Evolutionary conservation across 2,113 vertebrate genomes (phyloP).

Genomic region (Melozone crissalis): DNA sequence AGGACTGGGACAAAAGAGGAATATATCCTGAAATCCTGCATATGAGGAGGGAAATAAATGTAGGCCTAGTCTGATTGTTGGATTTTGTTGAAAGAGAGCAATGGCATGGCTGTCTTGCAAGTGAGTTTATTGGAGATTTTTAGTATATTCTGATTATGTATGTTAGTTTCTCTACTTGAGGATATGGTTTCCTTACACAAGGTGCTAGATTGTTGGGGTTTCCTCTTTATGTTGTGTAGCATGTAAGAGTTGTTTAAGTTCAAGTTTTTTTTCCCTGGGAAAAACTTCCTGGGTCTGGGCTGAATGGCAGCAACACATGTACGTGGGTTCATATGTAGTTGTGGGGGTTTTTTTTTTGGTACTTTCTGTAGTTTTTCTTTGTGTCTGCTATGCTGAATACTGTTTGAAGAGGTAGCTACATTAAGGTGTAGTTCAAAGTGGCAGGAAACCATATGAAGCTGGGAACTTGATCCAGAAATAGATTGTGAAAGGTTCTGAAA

Average conservation of each 20-base stretch:
- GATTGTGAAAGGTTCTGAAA: conserved; percentile 42
- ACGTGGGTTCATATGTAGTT: not conserved
- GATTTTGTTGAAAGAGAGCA: not conserved
- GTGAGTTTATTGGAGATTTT: not conserved
- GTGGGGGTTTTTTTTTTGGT: not conserved
- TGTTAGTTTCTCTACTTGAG: not conserved
- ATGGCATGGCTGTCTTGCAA: not conserved
- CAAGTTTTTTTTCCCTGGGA: not conserved
- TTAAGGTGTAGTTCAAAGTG: conserved; percentile 30
- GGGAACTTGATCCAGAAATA: conserved; percentile 43
- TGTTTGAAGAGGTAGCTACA: not conserved
- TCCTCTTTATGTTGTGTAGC: not conserved
- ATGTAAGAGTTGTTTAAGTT: not conserved
- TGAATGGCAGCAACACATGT: not conserved
- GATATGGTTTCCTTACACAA: not conserved
- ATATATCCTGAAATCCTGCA: not conserved
- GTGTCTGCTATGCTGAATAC: not conserved
- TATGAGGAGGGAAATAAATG: not conserved
- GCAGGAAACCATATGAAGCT: not conserved
- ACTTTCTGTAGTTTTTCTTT: not conserved
- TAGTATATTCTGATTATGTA: not conserved
- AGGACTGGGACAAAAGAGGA: not conserved
- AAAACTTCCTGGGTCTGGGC: not conserved
- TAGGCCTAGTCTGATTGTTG: not conserved
- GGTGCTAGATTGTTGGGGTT: not conserved